Base-by-base conservation (phyloP, 1,140 invertebrate genomes). In the Dreissena rostriformis region DNA sequence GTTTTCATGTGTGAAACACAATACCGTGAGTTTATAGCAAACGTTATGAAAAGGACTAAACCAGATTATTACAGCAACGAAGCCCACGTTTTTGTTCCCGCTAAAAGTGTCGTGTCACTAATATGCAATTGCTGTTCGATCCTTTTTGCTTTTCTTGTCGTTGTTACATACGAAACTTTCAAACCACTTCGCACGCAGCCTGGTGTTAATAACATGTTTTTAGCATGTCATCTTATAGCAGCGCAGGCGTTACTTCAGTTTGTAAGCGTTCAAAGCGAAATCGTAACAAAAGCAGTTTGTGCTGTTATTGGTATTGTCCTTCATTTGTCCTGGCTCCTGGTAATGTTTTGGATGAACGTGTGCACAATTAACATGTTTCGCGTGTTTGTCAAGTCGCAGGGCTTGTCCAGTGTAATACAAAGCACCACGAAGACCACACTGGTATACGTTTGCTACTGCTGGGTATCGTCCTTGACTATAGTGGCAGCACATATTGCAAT, bases 341-440 rank as follows among this genome's bases (percentile, higher is more conserved):
- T 51, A 22, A 15, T 81, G 53, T 72, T 81, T 52, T 81, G 78
- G 78, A 81, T 81, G 78, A 81, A 81, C 53, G 52, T 72, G 28
- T 80, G 77, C 52, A 80, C 67, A 4, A 71, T 39, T 28, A 52
- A 80, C 51, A 80, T 80, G 77, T 74, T 65, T 52, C 39, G 51
- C n/a, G 70, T 74, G 0, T 53, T 82, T 24, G 8, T 53, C 19
- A 82, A 5, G 51, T 65, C 61, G n/a, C 51, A 53, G 15, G 24
- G 28, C 1, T 22, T 65, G 10, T 24, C 57, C 17, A 29, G 57
- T 5, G 39, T 29, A 6, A 39, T 39, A 8, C 39, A 39, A 39
- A 52, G 55, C 1, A 28, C 28, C 12, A 52, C 70, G 0, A 28
- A 51, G 6, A 53, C 22, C 11, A 66, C 26, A 53, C 17, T n/a